Conservation (phyloP, 2,888 invertebrate species). For the Listrodromus nycthemerus region DNA sequence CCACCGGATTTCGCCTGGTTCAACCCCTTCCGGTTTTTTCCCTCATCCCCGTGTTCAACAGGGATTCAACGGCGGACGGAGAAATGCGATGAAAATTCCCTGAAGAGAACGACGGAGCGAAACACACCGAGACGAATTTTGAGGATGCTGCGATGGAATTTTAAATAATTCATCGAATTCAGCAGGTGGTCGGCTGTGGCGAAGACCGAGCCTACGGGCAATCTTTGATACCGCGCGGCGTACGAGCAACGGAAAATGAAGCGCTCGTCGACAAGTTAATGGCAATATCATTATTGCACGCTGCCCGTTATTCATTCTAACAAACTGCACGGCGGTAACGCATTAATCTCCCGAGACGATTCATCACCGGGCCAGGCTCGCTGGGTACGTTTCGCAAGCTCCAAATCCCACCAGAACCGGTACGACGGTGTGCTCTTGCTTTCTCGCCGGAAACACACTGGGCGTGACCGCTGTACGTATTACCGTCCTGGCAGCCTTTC, state of each 20-base stretch:
- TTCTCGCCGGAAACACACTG: conserved; percentile 61
- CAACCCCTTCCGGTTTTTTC: conserved; percentile 14
- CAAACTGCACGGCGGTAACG: conserved; percentile 78
- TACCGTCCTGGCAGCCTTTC: conserved; percentile 42
- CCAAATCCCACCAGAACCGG: conserved; percentile 52
- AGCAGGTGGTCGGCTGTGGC: not conserved
- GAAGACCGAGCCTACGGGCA: not conserved
- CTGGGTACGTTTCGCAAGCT: conserved; percentile 70
- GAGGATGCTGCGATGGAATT: conserved; percentile 76
- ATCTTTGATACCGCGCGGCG: conserved; percentile 35
- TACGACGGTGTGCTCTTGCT: conserved; percentile 49
- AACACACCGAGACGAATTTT: too few species aligned
- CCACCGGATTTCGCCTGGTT: not conserved
- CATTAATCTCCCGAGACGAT: conserved; percentile 81
- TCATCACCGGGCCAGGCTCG: conserved; percentile 75
- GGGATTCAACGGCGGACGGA: conserved; percentile 47
- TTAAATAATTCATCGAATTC: conserved; percentile 77
- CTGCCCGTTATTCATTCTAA: conserved; percentile 80
- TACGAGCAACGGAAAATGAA: conserved; percentile 72
- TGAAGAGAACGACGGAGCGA: not conserved
- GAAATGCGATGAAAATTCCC: not conserved
- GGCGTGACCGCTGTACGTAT: conserved; percentile 8
- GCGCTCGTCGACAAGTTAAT: conserved; percentile 80
- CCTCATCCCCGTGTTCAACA: conserved; percentile 17
- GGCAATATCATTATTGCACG: conserved; percentile 80